Evolutionary conservation across 2,888 invertebrate genomes (phyloP), one percentile per base, ranked within the genome.

Genomic region (Lepidocyrtoides sp.): DNA sequence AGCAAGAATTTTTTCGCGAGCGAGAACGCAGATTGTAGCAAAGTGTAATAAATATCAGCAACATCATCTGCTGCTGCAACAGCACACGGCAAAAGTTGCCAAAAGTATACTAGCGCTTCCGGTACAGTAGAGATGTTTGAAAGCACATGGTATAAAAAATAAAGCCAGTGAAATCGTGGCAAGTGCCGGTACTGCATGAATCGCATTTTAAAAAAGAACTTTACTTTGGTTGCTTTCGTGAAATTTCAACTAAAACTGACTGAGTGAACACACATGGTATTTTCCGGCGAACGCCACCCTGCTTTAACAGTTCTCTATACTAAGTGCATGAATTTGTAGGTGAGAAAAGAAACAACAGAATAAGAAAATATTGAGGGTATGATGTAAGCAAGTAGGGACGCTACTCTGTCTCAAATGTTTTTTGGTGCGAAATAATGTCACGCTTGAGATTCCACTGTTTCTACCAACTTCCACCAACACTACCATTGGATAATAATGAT

Each of bases 81-180:
- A 32, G 57, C 79, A 75, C 17, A 75, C 17, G 48, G 69, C 51
- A 36, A 51, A 69, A 66, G 69, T 88, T 88, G 88, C 88, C 88
- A 81, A 88, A 88, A 88, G 48, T n/a, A 29, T 48, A 75, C 32
- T 36, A 69, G 88, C 41, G 41, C 72, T 88, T 88, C 88, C 88
- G 88, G 88, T 88, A 32, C 17, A 79, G 57, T 29, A 12, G 26
- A 72, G 29, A 1, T 66, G 8, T 72, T 51, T 23, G 84, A 66
- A 82, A 60, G 82, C 63, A n/a, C n/a, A n/a, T n/a, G n/a, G n/a
- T n/a, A n/a, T n/a, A n/a, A n/a, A n/a, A n/a, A n/a, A n/a, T n/a
- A n/a, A n/a, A n/a, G n/a, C n/a, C n/a, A n/a, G n/a, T n/a, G n/a
- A n/a, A n/a, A n/a, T n/a, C n/a, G n/a, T n/a, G n/a, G n/a, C n/a